These are phyloP conservation scores for Frankliniella intonsa DNA, from an alignment of 2,888 invertebrate species.

Conservation along the genomic window DNA sequence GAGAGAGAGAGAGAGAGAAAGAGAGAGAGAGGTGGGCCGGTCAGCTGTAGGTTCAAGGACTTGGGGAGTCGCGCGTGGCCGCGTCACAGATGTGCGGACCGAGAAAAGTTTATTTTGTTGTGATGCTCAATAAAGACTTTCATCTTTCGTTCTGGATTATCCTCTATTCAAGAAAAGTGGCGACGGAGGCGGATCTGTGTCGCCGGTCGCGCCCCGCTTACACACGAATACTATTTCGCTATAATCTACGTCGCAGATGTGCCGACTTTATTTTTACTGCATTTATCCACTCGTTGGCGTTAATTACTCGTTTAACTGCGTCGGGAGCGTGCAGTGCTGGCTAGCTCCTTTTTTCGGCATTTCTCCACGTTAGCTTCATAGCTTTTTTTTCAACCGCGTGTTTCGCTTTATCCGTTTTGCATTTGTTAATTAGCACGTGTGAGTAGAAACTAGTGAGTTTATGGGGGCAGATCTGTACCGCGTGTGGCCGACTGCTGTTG, in stretches of 20 bases:
- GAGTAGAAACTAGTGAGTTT: background rate
- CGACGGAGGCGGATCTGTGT: no score
- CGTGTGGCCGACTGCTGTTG: background rate
- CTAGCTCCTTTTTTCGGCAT: background rate
- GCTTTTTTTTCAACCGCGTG: background rate
- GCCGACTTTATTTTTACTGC: no score
- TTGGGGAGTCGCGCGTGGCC: background rate
- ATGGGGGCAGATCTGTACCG: background rate
- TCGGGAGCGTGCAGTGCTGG: no score
- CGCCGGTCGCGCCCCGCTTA: no score
- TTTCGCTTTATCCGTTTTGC: background rate
- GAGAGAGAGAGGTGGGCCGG: background rate
- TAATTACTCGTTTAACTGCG: no score
- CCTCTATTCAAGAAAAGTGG: no score
- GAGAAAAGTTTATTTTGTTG: slow-evolving; percentile 11
- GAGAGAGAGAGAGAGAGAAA: no score
- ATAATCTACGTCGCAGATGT: no score
- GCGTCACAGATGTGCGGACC: background rate
- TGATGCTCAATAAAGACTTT: background rate
- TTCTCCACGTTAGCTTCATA: background rate
- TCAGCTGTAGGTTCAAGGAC: slow-evolving; percentile 22
- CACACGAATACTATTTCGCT: no score
- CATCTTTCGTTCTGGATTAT: no score
- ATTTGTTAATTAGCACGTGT: slow-evolving; percentile 2
- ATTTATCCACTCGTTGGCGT: no score